These are phyloP conservation scores for Lepidocyrtoides sp. DNA, from an alignment of 2,888 invertebrate genomes.

Conservation along the genomic window DNA sequence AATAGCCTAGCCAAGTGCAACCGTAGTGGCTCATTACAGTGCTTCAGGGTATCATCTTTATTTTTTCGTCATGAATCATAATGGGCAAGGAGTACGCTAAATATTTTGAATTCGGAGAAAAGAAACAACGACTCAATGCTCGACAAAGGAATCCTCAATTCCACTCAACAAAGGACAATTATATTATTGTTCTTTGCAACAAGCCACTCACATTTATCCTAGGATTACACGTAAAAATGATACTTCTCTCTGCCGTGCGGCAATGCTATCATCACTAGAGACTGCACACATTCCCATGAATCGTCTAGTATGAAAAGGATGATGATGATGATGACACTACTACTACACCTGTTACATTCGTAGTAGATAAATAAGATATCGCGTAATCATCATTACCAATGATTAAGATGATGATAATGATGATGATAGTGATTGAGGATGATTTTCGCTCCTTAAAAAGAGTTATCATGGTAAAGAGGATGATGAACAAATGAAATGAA, in stretches of 20 bases:
- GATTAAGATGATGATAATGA: constrained; percentile 60
- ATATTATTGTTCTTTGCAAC: neutral
- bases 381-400: constrained; percentile 71
- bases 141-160: constrained; percentile 14
- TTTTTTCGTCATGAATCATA: constrained; percentile 38
- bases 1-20: constrained; percentile 18
- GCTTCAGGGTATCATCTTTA: constrained; percentile 2
- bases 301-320: neutral
- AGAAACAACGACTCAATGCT: constrained; percentile 11
- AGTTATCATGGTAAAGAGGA: constrained; percentile 68
- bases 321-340: constrained; percentile 7
- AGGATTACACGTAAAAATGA: constrained; percentile 38
- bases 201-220: constrained; percentile 17
- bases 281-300: neutral
- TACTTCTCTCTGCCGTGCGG: neutral
- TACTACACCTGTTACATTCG: constrained; percentile 25
- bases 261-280: neutral
- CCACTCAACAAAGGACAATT: constrained; percentile 54
- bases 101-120: neutral
- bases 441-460: constrained; percentile 74
- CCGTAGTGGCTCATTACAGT: neutral
- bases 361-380: constrained; percentile 55
- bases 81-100: constrained; percentile 2
- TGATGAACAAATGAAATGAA: constrained; percentile 41
- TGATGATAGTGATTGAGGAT: constrained; percentile 65